These are phyloP conservation scores for Cryptus viduatorius DNA, from an alignment of 2,888 invertebrate species.

Conservation along the genomic window DNA sequence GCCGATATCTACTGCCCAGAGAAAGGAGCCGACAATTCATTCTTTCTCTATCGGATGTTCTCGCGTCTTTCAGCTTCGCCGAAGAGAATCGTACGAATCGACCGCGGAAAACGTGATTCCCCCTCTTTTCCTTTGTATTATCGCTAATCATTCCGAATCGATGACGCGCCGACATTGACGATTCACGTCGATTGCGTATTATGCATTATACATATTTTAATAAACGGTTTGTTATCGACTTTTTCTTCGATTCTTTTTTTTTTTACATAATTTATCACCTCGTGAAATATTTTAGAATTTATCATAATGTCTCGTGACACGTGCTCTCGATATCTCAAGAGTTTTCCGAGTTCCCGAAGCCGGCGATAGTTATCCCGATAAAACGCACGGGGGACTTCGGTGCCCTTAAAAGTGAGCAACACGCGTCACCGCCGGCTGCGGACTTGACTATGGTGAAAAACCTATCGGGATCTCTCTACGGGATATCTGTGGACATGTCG, in stretches of 20 bases:
- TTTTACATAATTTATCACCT: neutral
- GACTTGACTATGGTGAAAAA: conserved; percentile 39
- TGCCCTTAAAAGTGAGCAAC: conserved; percentile 63
- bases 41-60: conserved; percentile 20
- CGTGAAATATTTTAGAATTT: neutral
- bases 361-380: conserved; percentile 35
- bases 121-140: conserved; percentile 77
- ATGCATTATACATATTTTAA: too few species aligned
- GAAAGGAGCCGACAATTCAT: conserved; percentile 59
- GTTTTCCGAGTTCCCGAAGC: conserved; percentile 30
- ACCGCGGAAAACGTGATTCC: conserved; percentile 81
- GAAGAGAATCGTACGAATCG: conserved; percentile 74
- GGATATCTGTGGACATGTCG: conserved; percentile 47
- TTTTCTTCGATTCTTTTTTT: neutral
- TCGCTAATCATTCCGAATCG: conserved; percentile 81
- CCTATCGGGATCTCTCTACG: conserved; percentile 40
- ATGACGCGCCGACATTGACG: conserved; percentile 69
- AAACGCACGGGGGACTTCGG: conserved; percentile 23
- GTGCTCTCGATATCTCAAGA: conserved; percentile 63
- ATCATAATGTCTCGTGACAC: conserved; percentile 23
- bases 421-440: conserved; percentile 61
- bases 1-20: conserved; percentile 71
- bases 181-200: neutral
- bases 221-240: neutral
- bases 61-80: conserved; percentile 28